phyloP scores from a whole-genome alignment of 2,888 invertebrate genomes.

The Pseudoips prasinana region DNA sequence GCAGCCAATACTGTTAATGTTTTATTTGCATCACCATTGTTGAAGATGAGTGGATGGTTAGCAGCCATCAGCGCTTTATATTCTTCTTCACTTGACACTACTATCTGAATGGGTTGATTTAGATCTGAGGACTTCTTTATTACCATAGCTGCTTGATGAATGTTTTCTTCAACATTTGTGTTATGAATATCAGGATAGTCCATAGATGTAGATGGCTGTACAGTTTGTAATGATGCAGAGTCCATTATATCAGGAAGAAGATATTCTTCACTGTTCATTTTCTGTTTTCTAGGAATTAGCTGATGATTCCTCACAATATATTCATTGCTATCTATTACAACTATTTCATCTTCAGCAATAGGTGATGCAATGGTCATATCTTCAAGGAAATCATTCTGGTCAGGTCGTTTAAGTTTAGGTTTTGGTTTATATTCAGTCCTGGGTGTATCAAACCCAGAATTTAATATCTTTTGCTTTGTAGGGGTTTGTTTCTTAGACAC shows the following conservation, averaged over 20 bases:
- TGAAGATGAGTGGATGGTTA: constrained; percentile 71
- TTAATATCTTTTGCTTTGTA: constrained; percentile 66
- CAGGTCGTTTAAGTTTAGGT: constrained; percentile 28
- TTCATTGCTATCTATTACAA: constrained; percentile 83
- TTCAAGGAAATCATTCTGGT: constrained; percentile 45
- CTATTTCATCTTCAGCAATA: constrained; percentile 47
- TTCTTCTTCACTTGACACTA: constrained; percentile 76
- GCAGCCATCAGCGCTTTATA: constrained; percentile 72
- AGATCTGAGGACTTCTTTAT: constrained; percentile 53
- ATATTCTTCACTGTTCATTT: constrained; percentile 41
- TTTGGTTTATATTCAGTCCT: constrained; percentile 34
- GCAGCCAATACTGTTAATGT: constrained; percentile 62
- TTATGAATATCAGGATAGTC: constrained; percentile 48
- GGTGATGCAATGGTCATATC: constrained; percentile 32
- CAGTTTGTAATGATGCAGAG: constrained; percentile 42
- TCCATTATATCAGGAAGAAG: constrained; percentile 49
- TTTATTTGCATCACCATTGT: constrained; percentile 60
- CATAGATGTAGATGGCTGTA: constrained; percentile 49
- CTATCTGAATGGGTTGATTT: constrained; percentile 71
- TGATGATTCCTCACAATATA: constrained; percentile 74
- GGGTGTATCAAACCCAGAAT: constrained; percentile 50
- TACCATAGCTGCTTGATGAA: constrained; percentile 48
- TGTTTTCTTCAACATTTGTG: constrained; percentile 36
- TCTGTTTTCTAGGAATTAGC: constrained; percentile 52
- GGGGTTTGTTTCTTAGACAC: constrained; percentile 55